Base-by-base conservation (phyloP, 2,888 invertebrate genomes). In the Scaptomyza parva region DNA sequence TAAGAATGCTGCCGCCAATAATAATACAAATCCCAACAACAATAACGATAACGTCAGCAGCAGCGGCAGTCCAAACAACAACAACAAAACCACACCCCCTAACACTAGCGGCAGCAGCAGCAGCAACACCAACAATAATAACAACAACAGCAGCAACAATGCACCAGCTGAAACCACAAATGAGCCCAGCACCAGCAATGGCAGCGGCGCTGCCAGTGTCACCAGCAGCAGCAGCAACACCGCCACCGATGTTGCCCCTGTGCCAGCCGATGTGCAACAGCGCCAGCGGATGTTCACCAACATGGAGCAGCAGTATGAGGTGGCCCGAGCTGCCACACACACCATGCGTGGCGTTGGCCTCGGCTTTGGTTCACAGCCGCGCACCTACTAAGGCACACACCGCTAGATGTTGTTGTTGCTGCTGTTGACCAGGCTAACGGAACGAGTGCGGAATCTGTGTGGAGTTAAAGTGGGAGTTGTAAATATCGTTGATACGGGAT, bases 231-330 rank as follows among this genome's bases (percentile, higher is more conserved):
- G n/a, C n/a, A 17, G n/a, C 26, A 51, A 14, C 39, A 82, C 20
- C 8, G 5, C 18, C 43, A 22, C 7, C 20, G 39, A 33, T n/a
- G 48, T 14, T 9, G 33, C 39, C 52, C 22, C 57, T 4, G 59
- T 88, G 1, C 83, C 83, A 8, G 77, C 82, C 4, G 91, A 91
- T 75, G 90, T 91, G 1, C 91, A 91, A 60, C 88, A 89, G 20
- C 89, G 91, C 0, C 95, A 97, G 86, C 97, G 98, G 89, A 94
- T 98, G 93, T 98, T 99, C 92, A 94, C 94, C 75, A 96, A 96
- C 50, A 96, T 99, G 95, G 98, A 99, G 89, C 96, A 97, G 77
- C 98, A 99, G 91, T 99, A 99, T 90, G 98, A 98, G 91, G 97
- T 97, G 53, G 99, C 99, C 0, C 93, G 99, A 33, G 96, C 98